Evolutionary conservation across 2,888 invertebrate species (phyloP), one percentile per base, ranked within the genome.

Genomic region (Nemotelus nigrinus): DNA sequence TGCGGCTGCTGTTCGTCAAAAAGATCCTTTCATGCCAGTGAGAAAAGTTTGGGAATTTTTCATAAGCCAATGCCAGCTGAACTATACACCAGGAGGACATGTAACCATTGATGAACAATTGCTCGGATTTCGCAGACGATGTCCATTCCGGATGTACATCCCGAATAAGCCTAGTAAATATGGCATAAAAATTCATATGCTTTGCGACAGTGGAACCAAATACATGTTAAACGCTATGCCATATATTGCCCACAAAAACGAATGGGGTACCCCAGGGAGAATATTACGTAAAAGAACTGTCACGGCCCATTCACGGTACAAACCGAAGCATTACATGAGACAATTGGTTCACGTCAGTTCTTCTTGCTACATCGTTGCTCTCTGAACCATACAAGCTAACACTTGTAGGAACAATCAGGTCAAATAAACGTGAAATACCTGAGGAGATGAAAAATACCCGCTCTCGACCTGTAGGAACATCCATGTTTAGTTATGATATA

Each of bases 291-390:
- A 76, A 76, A 78, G 79, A 81, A 79, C 77, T 82, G 65, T 81
- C 81, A 70, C 79, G 80, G 78, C 81, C 82, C 65, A 80, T 82
- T 80, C 80, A 82, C 77, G 81, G 80, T 55, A 81, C 78, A 68
- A 78, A 80, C 63, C 60, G 79, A 7, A 77, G 65, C 63, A 41
- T 39, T 41, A 5, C 41, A 7, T 41, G 43, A 2, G 58, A 58
- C 25, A 58, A 58, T 63, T 78, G 78, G 77, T 78, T 78, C 48
- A 78, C 75, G 39, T 78, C 77, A 10, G 57, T 75, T 44, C 64
- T 53, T 53, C 50, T 65, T 39, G 1, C 67, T 25, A 79, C 78
- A 74, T 76, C 63, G 58, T 78, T 79, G 58, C 80, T 79, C 2
- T 60, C 53, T 67, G 50, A 58, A 65, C 77, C 55, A 55, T 75